Conservation (phyloP, 2,888 invertebrate genomes). For the Antheraea yamamai region DNA sequence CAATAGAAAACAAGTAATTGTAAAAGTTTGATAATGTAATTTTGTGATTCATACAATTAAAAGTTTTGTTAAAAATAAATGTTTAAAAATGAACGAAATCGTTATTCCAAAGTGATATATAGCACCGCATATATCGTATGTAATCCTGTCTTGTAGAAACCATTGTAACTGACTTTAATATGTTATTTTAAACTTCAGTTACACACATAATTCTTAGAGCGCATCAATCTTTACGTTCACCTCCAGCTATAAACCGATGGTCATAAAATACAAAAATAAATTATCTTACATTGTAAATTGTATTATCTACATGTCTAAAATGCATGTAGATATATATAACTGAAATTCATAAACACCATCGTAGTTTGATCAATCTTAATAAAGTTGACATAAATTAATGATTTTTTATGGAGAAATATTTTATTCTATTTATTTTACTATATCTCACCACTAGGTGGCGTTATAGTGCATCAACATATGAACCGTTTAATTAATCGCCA, state of each 20-base stretch:
- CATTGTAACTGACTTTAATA: constrained; percentile 2
- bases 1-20: neutral
- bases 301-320: neutral
- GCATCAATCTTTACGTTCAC: constrained; percentile 12
- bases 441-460: too few species aligned
- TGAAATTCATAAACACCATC: too few species aligned
- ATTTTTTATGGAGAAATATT: too few species aligned
- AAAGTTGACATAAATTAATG: too few species aligned
- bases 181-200: constrained; percentile 19
- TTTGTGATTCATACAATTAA: neutral
- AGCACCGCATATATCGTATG: neutral
- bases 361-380: too few species aligned
- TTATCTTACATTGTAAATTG: constrained; percentile 1
- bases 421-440: too few species aligned
- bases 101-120: constrained; percentile 1
- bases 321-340: neutral
- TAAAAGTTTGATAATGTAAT: too few species aligned
- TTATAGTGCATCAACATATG: too few species aligned
- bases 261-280: constrained; percentile 12
- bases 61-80: neutral
- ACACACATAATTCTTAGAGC: constrained; percentile 5
- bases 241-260: neutral
- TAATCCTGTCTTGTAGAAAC: neutral
- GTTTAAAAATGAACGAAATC: neutral
- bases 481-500: too few species aligned